Conservation (phyloP, 2,888 invertebrate species). For the Hoplodrina blanda region DNA sequence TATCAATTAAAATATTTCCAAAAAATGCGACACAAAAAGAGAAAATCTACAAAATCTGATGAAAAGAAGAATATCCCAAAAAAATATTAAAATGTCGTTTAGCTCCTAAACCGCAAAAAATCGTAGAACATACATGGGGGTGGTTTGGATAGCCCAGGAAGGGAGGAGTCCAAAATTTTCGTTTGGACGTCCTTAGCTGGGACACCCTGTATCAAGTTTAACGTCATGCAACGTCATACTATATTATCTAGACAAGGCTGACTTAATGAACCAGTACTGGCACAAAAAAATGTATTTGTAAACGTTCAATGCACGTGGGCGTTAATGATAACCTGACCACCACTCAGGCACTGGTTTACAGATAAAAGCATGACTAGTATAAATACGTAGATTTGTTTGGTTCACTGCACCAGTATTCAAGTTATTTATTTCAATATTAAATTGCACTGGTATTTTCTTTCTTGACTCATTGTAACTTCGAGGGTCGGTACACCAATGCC, state of each 20-base stretch:
- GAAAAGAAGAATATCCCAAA: too few relatives aligned
- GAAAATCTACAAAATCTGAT: too few relatives aligned
- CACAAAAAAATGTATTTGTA: conserved; percentile 17
- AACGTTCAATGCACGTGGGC: conserved; percentile 31
- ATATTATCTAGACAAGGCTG: conserved; percentile 21
- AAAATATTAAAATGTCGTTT: too few relatives aligned
- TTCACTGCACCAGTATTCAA: conserved; percentile 1
- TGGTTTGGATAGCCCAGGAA: too few relatives aligned
- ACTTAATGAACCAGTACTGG: conserved; percentile 29
- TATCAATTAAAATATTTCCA: too few relatives aligned
- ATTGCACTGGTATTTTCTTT: conserved; percentile 8
- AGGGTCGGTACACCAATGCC: conserved; percentile 21
- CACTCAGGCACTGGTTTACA: conserved; percentile 29
- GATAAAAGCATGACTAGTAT: conserved; percentile 35
- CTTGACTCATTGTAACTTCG: conserved; percentile 6
- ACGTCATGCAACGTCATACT: conserved; percentile 10
- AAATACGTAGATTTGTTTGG: conserved; percentile 11
- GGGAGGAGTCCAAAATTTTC: too few relatives aligned
- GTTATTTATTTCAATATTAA: conserved; percentile 36
- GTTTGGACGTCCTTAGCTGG: too few relatives aligned
- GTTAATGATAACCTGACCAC: conserved; percentile 43
- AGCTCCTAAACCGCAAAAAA: too few relatives aligned
- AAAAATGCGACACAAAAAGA: too few relatives aligned
- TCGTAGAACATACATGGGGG: too few relatives aligned
- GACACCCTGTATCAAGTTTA: too few relatives aligned